Conservation (phyloP, 1,140 invertebrate species). For the Portunus trituberculatus region DNA sequence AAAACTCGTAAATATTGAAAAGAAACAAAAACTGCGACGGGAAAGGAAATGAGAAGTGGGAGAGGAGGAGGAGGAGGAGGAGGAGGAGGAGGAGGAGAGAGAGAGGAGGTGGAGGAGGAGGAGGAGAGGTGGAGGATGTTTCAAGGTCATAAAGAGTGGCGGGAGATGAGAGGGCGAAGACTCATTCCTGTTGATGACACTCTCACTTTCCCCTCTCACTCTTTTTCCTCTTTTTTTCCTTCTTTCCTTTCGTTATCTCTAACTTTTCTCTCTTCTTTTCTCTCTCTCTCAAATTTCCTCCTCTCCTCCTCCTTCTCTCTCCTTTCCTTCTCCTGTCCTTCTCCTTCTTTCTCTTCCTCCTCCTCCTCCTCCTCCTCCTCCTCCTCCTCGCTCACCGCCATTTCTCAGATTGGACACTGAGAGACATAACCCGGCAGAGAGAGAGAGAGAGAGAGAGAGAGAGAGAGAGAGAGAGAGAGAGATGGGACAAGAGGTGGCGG, state of each 20-base stretch:
- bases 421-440: background rate
- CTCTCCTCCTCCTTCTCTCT: background rate
- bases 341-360: background rate
- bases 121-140: background rate
- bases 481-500: too few relatives aligned
- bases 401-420: slow-evolving; percentile 6
- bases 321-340: background rate
- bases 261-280: background rate
- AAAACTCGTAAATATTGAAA: too few relatives aligned
- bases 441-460: background rate
- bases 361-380: too few relatives aligned
- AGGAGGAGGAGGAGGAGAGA: background rate
- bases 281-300: background rate
- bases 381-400: slow-evolving; percentile 13
- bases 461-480: too few relatives aligned
- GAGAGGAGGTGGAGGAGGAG: background rate
- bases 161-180: background rate
- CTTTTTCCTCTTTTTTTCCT: background rate
- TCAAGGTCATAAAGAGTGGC: background rate
- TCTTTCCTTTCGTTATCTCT: background rate
- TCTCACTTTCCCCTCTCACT: background rate
- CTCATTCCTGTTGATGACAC: background rate
- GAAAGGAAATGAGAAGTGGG: too few relatives aligned
- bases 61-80: background rate
- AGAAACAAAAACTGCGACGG: too few relatives aligned